Evolutionary conservation across 1,140 invertebrate genomes (phyloP), one percentile per base, ranked within the genome.

Genomic region (Pentalonia nigronervosa): DNA sequence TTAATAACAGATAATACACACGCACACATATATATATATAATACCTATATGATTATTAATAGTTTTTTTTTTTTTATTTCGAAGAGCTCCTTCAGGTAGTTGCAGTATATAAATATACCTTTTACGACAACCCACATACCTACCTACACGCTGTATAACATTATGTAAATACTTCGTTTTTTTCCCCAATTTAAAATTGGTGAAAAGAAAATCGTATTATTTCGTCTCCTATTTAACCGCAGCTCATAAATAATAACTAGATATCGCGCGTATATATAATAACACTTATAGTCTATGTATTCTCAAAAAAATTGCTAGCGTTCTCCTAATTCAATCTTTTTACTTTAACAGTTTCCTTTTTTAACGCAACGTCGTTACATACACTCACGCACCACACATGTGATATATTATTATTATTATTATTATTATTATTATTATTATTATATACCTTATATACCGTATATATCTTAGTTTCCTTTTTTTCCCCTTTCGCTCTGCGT

Each of bases 181-280:
- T n/a, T 76, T 20, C 30, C 30, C 60, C 60, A n/a, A 76, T 76
- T 76, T 76, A n/a, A 76, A 76, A 76, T 76, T 76, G 30, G 60
- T 7, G 60, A 76, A 76, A 34, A 76, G 60, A 76, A 76, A 76
- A 76, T 76, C 60, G 60, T 76, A 76, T 76, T 76, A n/a, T 76
- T 76, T 76, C 60, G n/a, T 76, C 60, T 76, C n/a, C 60, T 76
- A 76, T 76, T 76, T 76, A 76, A n/a, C 60, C 14, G 60, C 60
- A 76, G 76, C 76, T 83, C 76, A 83, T 83, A 83, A 83, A 83
- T 83, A 83, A 83, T 83, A 83, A 83, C 76, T 83, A 83, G 76
- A 83, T 83, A 83, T n/a, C 60, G 4, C 60, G n/a, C 14, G 60
- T n/a, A n/a, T 17, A 17, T 60, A 67, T 60, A 60, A 11, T n/a